A percentile compares a stretch with the other conserved stretches of the same genome.
Evolutionary conservation across 1,140 invertebrate genomes (phyloP).

Genomic region (Fopius arisanus): DNA sequence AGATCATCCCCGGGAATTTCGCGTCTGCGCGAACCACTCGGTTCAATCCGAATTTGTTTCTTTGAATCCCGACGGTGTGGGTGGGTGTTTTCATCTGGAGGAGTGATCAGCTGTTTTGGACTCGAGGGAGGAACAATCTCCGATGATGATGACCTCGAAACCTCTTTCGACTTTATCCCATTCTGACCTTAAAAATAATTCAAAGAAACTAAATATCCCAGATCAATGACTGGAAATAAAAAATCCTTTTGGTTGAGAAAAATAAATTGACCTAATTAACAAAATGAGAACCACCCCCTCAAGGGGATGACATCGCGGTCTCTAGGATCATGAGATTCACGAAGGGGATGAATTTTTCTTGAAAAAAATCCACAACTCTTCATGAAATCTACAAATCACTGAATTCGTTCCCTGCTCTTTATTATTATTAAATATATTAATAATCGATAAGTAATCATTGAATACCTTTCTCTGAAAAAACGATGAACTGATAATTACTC

Average conservation of each 20-base stretch:
- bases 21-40: constrained; percentile 37
- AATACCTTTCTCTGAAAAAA: constrained; percentile 27
- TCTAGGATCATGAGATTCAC: no score
- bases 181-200: background rate
- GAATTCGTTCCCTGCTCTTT: no score
- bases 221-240: no score
- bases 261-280: no score
- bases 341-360: no score
- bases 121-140: background rate
- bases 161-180: background rate
- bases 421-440: background rate
- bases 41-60: constrained; percentile 43
- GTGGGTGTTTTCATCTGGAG: constrained; percentile 38
- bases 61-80: constrained; percentile 20
- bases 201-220: no score
- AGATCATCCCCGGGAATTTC: constrained; percentile 36
- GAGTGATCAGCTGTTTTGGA: constrained; percentile 33
- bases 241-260: no score
- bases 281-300: no score
- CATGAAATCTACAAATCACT: no score
- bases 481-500: constrained; percentile 28
- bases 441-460: background rate
- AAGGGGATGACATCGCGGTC: no score
- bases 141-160: background rate
- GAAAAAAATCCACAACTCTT: no score